These are phyloP conservation scores for Drosophila nasuta DNA, from an alignment of 1,140 invertebrate genomes.

Conservation along the genomic window DNA sequence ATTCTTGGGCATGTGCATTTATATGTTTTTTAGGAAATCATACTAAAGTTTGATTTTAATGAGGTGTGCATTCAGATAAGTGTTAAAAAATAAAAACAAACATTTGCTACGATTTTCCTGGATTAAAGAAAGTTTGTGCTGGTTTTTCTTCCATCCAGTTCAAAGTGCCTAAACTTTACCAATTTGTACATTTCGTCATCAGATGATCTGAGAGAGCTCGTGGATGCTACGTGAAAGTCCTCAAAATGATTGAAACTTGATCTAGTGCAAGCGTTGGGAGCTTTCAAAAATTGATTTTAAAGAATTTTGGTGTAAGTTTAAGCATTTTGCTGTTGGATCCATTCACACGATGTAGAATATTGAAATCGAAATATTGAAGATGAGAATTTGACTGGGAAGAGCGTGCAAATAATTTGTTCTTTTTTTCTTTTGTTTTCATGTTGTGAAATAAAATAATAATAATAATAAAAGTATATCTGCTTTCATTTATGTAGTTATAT, in stretches of 20 bases:
- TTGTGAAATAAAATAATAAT: conserved; percentile 16
- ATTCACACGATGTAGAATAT: conserved; percentile 41
- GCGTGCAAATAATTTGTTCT: conserved; percentile 58
- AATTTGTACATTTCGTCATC: conserved; percentile 85
- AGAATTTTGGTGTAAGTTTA: conserved; percentile 77
- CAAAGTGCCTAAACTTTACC: conserved; percentile 78
- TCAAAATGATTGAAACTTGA: conserved; percentile 27
- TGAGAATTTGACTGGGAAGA: conserved; percentile 29
- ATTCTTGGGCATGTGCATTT: conserved; percentile 9
- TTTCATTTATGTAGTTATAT: background rate
- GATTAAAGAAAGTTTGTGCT: background rate
- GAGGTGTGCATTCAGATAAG: conserved; percentile 19
- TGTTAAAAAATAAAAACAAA: conserved; percentile 17
- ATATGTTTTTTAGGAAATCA: conserved; percentile 27
- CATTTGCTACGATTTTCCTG: conserved; percentile 55
- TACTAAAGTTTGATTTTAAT: conserved; percentile 44
- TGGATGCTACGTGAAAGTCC: conserved; percentile 31
- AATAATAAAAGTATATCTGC: conserved; percentile 34
- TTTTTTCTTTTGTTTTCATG: conserved; percentile 12
- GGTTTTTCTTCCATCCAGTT: conserved; percentile 15
- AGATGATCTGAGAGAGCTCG: conserved; percentile 85
- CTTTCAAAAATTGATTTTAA: conserved; percentile 77
- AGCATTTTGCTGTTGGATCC: conserved; percentile 53
- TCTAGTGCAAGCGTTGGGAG: conserved; percentile 46
- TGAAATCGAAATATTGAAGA: conserved; percentile 48